phyloP scores from a whole-genome alignment of 2,888 invertebrate genomes.

The Holacanthella duospinosa region DNA sequence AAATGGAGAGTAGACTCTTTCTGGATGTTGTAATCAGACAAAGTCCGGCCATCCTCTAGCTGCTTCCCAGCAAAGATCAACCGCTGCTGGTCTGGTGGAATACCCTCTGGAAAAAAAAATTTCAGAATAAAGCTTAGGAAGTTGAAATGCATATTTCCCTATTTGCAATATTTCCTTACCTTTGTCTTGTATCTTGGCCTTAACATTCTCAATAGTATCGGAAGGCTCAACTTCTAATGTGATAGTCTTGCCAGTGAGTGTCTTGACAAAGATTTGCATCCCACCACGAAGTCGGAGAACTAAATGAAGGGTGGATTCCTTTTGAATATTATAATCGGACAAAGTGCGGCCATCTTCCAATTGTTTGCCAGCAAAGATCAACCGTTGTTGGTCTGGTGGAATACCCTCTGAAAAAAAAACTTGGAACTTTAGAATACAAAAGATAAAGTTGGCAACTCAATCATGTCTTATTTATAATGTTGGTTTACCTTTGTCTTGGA shows the following conservation, averaged over 20 bases:
- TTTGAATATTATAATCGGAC: too few relatives aligned
- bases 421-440: too few relatives aligned
- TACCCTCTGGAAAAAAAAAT: constrained; percentile 9
- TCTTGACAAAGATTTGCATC: constrained; percentile 24
- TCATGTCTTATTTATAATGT: too few relatives aligned
- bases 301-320: too few relatives aligned
- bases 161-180: not conserved
- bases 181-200: constrained; percentile 45
- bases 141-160: too few relatives aligned
- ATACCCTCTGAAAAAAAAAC: too few relatives aligned
- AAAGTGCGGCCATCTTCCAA: too few relatives aligned
- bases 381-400: too few relatives aligned
- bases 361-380: too few relatives aligned
- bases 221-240: constrained; percentile 85
- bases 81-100: constrained; percentile 20
- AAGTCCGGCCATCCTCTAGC: constrained; percentile 84
- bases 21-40: constrained; percentile 54
- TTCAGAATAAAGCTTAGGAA: not conserved
- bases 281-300: too few relatives aligned
- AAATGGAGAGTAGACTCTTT: constrained; percentile 65
- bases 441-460: too few relatives aligned
- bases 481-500: too few relatives aligned
- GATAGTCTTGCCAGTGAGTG: constrained; percentile 82
- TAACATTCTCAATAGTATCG: constrained; percentile 57
- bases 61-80: constrained; percentile 82